Conservation (phyloP, 2,797 vertebrate species). For the Esox lucius region DNA sequence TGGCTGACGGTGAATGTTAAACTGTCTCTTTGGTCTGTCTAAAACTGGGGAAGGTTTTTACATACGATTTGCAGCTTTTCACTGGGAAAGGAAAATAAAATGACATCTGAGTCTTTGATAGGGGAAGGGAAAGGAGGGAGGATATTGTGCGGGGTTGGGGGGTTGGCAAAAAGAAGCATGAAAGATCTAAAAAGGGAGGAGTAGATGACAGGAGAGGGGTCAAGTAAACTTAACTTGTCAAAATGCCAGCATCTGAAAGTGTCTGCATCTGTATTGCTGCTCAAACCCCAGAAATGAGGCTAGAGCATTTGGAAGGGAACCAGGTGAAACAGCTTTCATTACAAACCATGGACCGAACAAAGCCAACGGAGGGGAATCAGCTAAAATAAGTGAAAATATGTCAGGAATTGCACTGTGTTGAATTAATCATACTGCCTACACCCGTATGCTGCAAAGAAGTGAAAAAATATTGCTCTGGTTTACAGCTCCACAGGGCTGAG, state of each 20-base stretch:
- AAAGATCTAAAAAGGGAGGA: slow-evolving; percentile 5
- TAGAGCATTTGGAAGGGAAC: slow-evolving; percentile 31
- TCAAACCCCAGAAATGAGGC: not conserved
- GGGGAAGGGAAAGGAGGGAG: slow-evolving; percentile 10
- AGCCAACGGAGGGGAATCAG: slow-evolving; percentile 8
- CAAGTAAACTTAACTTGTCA: slow-evolving; percentile 1
- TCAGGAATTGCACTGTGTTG: slow-evolving; percentile 26
- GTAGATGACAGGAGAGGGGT: not conserved
- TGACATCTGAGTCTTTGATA: slow-evolving; percentile 24
- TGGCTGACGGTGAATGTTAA: slow-evolving; percentile 52
- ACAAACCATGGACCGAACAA: slow-evolving; percentile 26
- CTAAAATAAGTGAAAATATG: slow-evolving; percentile 32
- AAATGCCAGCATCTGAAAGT: not conserved
- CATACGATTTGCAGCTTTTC: slow-evolving; percentile 9
- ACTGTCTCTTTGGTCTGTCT: slow-evolving; percentile 47
- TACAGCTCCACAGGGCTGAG: not conserved
- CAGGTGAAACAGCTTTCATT: slow-evolving; percentile 37
- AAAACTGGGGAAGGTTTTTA: slow-evolving; percentile 14
- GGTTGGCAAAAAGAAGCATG: slow-evolving; percentile 11
- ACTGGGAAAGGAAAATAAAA: slow-evolving; percentile 29
- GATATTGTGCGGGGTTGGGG: not conserved
- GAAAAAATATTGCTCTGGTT: not conserved
- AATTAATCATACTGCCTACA: slow-evolving; percentile 43
- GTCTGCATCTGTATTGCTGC: not conserved
- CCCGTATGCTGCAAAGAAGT: not conserved